Percentiles rank a stretch among this genome's conserved stretches.
These are phyloP conservation scores for Caenorhabditis angaria DNA, from an alignment of 2,888 invertebrate species.

Conservation along the genomic window DNA sequence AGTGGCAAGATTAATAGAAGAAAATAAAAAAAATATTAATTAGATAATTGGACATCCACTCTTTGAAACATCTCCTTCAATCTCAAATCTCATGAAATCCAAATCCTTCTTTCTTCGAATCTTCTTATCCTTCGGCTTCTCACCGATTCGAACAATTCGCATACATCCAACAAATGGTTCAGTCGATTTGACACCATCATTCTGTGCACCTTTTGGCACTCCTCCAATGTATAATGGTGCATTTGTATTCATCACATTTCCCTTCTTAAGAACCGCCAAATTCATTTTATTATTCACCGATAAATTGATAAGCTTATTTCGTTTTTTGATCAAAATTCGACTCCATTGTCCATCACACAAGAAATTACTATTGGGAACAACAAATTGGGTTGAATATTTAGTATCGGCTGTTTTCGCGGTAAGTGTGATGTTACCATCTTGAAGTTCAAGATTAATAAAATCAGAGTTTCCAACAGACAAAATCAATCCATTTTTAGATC, in stretches of 20 bases:
- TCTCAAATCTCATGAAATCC: constrained; percentile 51
- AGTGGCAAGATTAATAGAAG: not conserved
- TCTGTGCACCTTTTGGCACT: constrained; percentile 57
- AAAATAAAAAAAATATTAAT: constrained; percentile 15
- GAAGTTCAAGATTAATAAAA: constrained; percentile 86
- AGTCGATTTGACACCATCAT: constrained; percentile 47
- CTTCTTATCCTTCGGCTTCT: constrained; percentile 49
- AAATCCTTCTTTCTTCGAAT: constrained; percentile 47
- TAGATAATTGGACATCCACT: constrained; percentile 65
- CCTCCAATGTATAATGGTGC: constrained; percentile 88
- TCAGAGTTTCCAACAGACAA: constrained; percentile 76
- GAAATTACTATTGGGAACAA: constrained; percentile 73
- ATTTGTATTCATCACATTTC: constrained; percentile 81
- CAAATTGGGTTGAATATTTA: constrained; percentile 80
- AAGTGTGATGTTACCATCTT: constrained; percentile 72
- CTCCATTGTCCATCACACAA: constrained; percentile 97
- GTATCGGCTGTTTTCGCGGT: constrained; percentile 69
- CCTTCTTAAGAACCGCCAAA: constrained; percentile 79
- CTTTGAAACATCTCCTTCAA: constrained; percentile 63
- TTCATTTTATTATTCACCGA: constrained; percentile 85
- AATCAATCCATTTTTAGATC: constrained; percentile 65
- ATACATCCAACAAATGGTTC: constrained; percentile 70
- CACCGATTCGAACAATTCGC: constrained; percentile 59
- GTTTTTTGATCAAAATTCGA: constrained; percentile 82
- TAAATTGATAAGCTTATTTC: constrained; percentile 87